Base-by-base conservation (phyloP, 2,797 vertebrate species). In the Micropoecilia bifurca region DNA sequence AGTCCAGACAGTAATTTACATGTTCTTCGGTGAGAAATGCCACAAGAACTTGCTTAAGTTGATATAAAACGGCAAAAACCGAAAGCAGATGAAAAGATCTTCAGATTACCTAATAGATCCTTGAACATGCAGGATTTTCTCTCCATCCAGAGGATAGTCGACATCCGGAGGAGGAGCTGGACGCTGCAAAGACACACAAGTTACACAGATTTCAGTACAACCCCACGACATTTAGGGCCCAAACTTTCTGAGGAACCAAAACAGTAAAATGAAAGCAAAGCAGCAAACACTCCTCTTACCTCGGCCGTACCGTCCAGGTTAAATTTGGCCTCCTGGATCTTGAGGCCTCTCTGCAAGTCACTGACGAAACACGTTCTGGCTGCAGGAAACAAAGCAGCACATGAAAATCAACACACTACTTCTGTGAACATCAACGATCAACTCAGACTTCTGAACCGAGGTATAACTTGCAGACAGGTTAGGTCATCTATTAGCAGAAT, bases 251-350 rank as follows among this genome's bases (percentile, higher is more conserved):
- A 14, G 3, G 22, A 25, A n/a, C 66, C 2, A 69, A 69, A 69
- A 14, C 39, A 7, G 50, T 3, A 22, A 25, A 53, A 9, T 53
- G 22, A 53, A 12, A 72, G 0, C 16, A 50, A 20, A 0, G 33
- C 0, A 53, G 66, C 14, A 53, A 73, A 80, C 13, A 25, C 36
- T 9, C 71, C 10, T 72, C 94, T 89, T 79, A 99, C 99, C 96
- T 99, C 97, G 66, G 96, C 95, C 57, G 95, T 96, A 57, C 97
- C 97, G 22, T 97, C 97, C 33, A 99, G 91, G 95, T 98, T 99
- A 93, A 99, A 99, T 83, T 97, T 99, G 89, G 99, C 97, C 80
- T 97, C 97, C 83, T 99, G 98, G 88, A 99, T 97, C 91, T 97
- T 96, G 33, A 98, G 94, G 28, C 99, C 99, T 73, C 98, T 95